Percentiles rank a stretch among this genome's conserved stretches.
Evolutionary conservation across 92 coral and sea anemone genomes (phyloP).

Genomic region (Metridium senile): DNA sequence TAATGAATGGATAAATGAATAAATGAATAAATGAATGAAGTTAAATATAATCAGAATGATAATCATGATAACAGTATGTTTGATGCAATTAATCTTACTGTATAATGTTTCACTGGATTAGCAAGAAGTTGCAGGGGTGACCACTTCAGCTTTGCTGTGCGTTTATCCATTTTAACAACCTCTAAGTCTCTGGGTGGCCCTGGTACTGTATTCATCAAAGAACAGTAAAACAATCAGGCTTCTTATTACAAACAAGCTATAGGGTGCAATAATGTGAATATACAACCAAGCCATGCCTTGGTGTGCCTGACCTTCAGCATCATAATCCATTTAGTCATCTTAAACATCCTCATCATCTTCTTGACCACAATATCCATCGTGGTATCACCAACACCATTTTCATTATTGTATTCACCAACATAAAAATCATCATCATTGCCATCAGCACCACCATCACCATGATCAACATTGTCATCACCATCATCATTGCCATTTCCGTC

Average conservation of each 20-base stretch:
- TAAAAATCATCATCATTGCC: no score
- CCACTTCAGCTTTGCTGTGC: neutral
- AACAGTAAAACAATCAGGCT: neutral
- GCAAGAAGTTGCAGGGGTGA: neutral
- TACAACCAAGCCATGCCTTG: neutral
- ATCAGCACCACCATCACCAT: no score
- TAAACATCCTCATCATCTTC: neutral
- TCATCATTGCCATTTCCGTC: neutral
- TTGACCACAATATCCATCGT: no score
- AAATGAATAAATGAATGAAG: no score
- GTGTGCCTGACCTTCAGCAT: neutral
- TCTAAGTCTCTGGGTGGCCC: neutral
- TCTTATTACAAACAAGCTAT: neutral
- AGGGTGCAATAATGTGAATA: neutral
- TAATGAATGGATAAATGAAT: no score
- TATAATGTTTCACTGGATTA: neutral
- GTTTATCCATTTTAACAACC: neutral
- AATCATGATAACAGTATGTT: no score
- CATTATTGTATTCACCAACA: no score
- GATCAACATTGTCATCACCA: no score
- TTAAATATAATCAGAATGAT: no score
- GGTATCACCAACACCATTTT: no score
- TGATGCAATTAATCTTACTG: no score
- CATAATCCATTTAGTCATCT: neutral
- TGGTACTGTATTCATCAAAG: neutral